These are phyloP conservation scores for Poecilia latipinna DNA, from an alignment of 2,113 vertebrate genomes.

Conservation along the genomic window DNA sequence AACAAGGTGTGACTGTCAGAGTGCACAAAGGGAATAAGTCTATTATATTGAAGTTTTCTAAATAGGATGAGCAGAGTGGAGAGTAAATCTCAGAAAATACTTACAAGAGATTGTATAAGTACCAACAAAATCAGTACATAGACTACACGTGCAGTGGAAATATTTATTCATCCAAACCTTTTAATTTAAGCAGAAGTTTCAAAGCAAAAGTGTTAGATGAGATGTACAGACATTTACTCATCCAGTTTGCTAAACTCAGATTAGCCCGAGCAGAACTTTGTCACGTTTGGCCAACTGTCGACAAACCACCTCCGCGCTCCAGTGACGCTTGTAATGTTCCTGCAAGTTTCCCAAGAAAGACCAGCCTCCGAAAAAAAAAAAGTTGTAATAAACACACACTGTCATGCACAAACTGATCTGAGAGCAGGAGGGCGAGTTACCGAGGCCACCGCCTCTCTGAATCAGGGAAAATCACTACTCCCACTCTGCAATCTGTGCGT, in stretches of 20 bases:
- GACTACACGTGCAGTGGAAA: neutral
- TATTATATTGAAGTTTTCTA: neutral
- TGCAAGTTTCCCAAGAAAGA: conserved; percentile 1
- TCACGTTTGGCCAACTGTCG: conserved; percentile 23
- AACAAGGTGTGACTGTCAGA: conserved; percentile 39
- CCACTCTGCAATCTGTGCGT: conserved; percentile 77
- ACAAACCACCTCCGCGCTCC: neutral
- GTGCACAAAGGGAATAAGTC: conserved; percentile 5
- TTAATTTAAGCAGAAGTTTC: neutral
- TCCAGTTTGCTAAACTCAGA: neutral
- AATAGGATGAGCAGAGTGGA: neutral
- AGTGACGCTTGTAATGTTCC: conserved; percentile 4
- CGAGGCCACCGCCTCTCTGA: conserved; percentile 32
- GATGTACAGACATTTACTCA: neutral
- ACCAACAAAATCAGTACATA: neutral
- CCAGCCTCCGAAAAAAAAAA: neutral
- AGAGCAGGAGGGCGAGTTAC: conserved; percentile 29
- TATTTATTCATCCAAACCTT: neutral
- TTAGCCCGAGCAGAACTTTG: neutral
- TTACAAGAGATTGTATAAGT: neutral
- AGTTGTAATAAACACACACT: conserved; percentile 1
- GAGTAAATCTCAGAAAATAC: neutral
- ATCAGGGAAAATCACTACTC: conserved; percentile 70
- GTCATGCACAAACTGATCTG: conserved; percentile 13
- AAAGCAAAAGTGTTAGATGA: neutral